Conservation (phyloP, 64 coral and sea anemone species). For the Hydrozoanthus tunicans region DNA sequence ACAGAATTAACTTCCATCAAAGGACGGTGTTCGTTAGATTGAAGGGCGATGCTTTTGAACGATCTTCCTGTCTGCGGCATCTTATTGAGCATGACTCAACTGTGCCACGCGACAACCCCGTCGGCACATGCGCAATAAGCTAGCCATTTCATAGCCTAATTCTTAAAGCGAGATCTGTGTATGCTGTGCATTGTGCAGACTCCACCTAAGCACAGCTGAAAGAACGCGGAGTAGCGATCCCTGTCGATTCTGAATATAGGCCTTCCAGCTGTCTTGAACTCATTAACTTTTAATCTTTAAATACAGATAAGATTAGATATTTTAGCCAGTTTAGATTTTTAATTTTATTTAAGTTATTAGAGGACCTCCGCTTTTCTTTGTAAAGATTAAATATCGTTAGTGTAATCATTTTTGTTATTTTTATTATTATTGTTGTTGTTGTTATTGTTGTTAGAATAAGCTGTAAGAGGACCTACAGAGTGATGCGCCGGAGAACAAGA, state of each 20-base stretch:
- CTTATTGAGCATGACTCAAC: background rate
- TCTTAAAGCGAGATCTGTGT: constrained; percentile 40
- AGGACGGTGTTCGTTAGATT: constrained; percentile 27
- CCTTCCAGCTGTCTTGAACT: constrained; percentile 22
- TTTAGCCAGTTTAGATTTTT: no score
- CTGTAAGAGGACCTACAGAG: background rate
- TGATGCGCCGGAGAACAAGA: constrained; percentile 57
- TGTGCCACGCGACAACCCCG: background rate
- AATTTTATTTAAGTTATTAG: no score
- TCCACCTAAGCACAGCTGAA: constrained; percentile 62
- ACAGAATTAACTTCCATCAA: background rate
- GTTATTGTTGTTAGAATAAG: no score
- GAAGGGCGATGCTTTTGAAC: constrained; percentile 10
- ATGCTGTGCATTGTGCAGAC: constrained; percentile 16
- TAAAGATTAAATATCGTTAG: no score
- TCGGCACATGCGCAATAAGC: background rate
- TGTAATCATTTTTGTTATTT: no score
- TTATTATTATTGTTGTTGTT: no score
- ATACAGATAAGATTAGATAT: no score
- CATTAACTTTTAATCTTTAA: no score
- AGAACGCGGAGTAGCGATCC: constrained; percentile 45
- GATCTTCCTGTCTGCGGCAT: background rate
- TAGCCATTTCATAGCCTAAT: constrained; percentile 23
- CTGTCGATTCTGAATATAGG: constrained; percentile 73
- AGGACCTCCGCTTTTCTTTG: no score